Conservation (phyloP, 2,113 vertebrate genomes). For the Riparia riparia region DNA sequence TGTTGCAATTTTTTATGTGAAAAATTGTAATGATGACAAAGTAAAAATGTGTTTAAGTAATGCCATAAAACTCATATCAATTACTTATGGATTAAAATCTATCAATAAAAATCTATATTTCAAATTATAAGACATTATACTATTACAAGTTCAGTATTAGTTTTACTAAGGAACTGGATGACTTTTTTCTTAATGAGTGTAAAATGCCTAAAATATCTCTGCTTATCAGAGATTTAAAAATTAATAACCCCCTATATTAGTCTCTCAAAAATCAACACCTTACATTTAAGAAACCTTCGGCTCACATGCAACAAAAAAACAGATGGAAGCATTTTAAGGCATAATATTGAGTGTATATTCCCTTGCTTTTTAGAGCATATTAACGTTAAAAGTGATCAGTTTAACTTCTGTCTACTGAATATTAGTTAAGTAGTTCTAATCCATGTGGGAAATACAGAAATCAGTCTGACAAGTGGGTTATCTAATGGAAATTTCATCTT, state of each 20-base stretch:
- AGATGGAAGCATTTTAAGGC: background rate
- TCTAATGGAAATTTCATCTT: background rate
- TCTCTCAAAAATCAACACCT: background rate
- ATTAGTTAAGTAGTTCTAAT: background rate
- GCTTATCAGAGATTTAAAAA: background rate
- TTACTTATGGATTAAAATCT: background rate
- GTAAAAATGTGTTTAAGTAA: background rate
- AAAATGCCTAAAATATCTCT: background rate
- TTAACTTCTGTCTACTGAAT: background rate
- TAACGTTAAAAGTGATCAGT: background rate
- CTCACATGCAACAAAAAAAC: background rate
- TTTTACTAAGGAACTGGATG: background rate
- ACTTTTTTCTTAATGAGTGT: background rate
- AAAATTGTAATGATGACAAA: background rate
- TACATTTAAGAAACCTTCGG: background rate
- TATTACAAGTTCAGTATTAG: background rate
- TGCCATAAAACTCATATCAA: background rate
- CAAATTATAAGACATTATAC: background rate
- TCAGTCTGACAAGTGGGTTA: background rate
- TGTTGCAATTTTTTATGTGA: background rate
- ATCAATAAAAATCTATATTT: background rate
- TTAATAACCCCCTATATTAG: background rate
- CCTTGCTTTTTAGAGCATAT: background rate
- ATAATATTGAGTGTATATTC: background rate
- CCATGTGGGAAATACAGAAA: background rate